Percentiles rank a stretch among this genome's conserved stretches.
Conservation (phyloP, 2,888 invertebrate genomes). For the Tetranychus piercei region DNA sequence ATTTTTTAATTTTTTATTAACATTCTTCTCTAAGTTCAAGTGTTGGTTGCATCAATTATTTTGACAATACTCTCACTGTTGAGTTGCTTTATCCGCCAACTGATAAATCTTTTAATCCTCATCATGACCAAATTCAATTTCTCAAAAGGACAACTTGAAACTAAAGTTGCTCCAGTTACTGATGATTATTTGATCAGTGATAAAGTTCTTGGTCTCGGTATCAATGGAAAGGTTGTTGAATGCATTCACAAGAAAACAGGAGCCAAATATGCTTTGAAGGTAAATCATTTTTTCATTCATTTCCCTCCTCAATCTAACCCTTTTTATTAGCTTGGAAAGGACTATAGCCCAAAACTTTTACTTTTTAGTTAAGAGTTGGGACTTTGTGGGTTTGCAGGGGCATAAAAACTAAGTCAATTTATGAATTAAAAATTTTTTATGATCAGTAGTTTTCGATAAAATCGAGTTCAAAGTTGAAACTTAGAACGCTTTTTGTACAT, state of each 20-base stretch:
- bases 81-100: not conserved
- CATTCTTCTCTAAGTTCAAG: not conserved
- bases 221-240: conserved; percentile 95
- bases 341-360: too few species aligned
- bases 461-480: too few species aligned
- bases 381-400: too few species aligned
- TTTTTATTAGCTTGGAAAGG: not conserved
- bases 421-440: too few species aligned
- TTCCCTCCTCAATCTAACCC: not conserved
- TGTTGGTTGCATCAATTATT: not conserved
- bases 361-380: too few species aligned
- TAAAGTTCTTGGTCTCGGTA: conserved; percentile 82
- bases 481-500: too few species aligned
- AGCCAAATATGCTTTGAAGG: conserved; percentile 76
- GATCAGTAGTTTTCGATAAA: too few species aligned
- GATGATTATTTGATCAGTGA: conserved; percentile 81
- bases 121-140: not conserved
- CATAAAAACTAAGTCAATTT: too few species aligned
- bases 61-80: not conserved
- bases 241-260: conserved; percentile 59
- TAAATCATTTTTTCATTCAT: conserved; percentile 31
- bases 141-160: conserved; percentile 24
- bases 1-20: too few species aligned
- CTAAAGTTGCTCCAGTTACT: conserved; percentile 59
- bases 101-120: not conserved